Conservation (phyloP, 2,888 invertebrate species). For the Dexiosoma caninum region DNA sequence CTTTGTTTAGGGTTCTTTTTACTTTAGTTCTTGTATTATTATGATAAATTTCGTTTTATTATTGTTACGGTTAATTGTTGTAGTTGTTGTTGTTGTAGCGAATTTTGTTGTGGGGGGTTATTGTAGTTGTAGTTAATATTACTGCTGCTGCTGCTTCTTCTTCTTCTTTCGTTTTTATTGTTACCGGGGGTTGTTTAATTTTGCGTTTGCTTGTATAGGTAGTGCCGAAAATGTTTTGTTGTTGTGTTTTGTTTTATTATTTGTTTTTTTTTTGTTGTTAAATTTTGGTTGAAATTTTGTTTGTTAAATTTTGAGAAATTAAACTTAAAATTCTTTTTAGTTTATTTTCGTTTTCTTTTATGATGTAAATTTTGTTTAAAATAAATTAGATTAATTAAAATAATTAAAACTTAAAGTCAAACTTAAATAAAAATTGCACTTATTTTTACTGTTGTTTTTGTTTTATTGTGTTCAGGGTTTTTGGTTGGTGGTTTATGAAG, state of each 20-base stretch:
- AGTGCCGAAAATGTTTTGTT: constrained; percentile 66
- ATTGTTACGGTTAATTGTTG: constrained; percentile 62
- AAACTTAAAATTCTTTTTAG: constrained; percentile 68
- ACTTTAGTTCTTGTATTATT: constrained; percentile 50
- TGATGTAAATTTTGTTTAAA: constrained; percentile 58
- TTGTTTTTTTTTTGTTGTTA: constrained; percentile 67
- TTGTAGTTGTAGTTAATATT: constrained; percentile 61
- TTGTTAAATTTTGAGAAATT: constrained; percentile 77
- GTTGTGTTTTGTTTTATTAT: constrained; percentile 57
- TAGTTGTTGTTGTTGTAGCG: constrained; percentile 53
- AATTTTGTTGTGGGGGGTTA: constrained; percentile 28
- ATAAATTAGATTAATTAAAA: constrained; percentile 65
- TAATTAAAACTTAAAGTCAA: constrained; percentile 66
- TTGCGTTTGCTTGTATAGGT: constrained; percentile 57
- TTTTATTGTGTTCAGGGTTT: constrained; percentile 10
- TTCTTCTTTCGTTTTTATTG: constrained; percentile 55
- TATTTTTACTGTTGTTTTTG: constrained; percentile 52
- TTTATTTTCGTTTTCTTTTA: constrained; percentile 68
- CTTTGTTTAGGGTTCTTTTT: constrained; percentile 25
- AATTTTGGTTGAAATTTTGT: constrained; percentile 76
- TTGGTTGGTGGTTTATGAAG: constrained; percentile 5
- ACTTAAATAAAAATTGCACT: constrained; percentile 65
- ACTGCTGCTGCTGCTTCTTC: constrained; percentile 65
- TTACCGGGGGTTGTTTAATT: constrained; percentile 46
- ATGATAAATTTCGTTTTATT: constrained; percentile 58